Evolutionary conservation across 2,888 invertebrate species (phyloP), one percentile per base, ranked within the genome.

Genomic region (Dexiosoma caninum): DNA sequence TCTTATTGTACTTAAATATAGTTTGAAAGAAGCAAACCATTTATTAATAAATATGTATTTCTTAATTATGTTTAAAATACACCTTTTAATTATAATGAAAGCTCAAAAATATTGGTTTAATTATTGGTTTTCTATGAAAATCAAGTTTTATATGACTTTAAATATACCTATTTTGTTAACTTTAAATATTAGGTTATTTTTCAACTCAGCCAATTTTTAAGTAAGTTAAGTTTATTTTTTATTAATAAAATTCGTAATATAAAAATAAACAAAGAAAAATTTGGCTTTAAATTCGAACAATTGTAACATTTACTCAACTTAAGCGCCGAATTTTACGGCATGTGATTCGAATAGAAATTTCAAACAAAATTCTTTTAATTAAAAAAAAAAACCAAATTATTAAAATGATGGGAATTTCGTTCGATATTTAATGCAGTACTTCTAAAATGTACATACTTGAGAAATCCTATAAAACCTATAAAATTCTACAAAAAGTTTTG

Each of bases 121-220:
- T 74, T 40, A 57, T 77, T 81, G 84, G 83, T 85, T 85, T 85
- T 85, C 85, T 84, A 83, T 85, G 85, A 85, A 85, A 85, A 84
- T 85, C 83, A 83, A 53, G 44, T 77, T 67, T 72, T 78, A 27
- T 27, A 27, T 27, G 27, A 27, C 6, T 71, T 70, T 75, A 71
- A 70, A 71, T 67, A 64, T 67, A 70, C 42, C 19, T 60, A 59
- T 69, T 40, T 42, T 46, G 51, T 70, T 75, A 60, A 67, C 12
- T 64, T n/a, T 27, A 55, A 64, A 44, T 55, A 30, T 21, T 59
- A 62, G 51, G 67, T 66, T n/a, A n/a, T 53, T 66, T 55, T 69
- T 77, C 44, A 70, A 71, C 59, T 77, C 62, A 67, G 53, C 59
- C 44, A 46, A 69, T 70, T 62, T 78, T 67, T 59, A 64, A 69